A percentile compares a stretch with the other conserved stretches of the same genome.
Conservation (phyloP, 2,113 vertebrate species). For the Talpa occidentalis region DNA sequence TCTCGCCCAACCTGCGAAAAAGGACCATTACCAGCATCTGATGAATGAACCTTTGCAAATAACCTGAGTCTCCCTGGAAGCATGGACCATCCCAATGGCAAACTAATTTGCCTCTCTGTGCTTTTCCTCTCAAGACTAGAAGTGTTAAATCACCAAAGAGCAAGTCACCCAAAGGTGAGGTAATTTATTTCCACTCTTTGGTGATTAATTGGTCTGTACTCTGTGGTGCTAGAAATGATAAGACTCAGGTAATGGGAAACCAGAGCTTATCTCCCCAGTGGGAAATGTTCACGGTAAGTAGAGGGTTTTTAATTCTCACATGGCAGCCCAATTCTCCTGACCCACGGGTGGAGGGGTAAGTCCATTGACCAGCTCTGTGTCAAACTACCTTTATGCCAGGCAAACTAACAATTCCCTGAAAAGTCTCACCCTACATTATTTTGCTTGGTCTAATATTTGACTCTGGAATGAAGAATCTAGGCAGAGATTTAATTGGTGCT, state of each 20-base stretch:
- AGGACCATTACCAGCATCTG: accelerated
- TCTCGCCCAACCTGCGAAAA: neutral
- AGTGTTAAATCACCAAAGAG: neutral
- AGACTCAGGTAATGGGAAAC: slow-evolving; percentile 34
- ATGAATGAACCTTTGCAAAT: neutral
- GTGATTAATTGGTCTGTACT: slow-evolving; percentile 36
- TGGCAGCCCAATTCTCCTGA: neutral
- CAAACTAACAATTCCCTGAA: neutral
- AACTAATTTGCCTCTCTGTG: neutral
- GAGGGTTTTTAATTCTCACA: neutral
- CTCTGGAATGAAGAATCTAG: neutral
- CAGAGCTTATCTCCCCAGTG: neutral
- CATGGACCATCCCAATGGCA: neutral
- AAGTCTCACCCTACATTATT: neutral
- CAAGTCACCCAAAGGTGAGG: neutral
- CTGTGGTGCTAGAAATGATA: neutral
- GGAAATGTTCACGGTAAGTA: neutral
- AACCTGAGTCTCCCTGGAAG: neutral
- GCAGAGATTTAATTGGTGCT: neutral
- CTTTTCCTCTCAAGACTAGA: neutral
- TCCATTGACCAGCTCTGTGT: neutral
- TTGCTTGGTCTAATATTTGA: neutral
- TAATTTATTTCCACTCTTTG: slow-evolving; percentile 40
- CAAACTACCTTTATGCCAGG: neutral
- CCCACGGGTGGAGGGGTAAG: neutral